Evolutionary conservation across 2,888 invertebrate species (phyloP).

Genomic region (Noctua pronuba): DNA sequence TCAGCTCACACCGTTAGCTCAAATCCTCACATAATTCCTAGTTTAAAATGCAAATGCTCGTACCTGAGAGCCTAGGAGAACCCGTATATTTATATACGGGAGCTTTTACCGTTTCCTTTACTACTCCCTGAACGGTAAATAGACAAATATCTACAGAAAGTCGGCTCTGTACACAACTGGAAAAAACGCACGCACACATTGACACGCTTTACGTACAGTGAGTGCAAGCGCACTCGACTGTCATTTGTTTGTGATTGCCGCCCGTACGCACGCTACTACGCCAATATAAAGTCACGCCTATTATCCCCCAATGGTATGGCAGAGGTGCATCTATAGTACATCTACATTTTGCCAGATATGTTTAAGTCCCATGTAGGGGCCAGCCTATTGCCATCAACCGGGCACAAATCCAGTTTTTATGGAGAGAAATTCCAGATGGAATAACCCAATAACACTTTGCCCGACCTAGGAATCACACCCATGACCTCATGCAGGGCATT

Average conservation of each 20-base stretch:
- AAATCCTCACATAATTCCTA: slow-evolving; percentile 15
- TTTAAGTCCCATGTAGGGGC: neutral
- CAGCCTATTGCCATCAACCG: neutral
- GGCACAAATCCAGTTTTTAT: neutral
- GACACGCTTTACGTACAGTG: neutral
- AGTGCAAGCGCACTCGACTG: neutral
- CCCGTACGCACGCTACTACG: neutral
- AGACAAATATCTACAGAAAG: slow-evolving; percentile 11
- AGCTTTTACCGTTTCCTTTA: slow-evolving; percentile 43
- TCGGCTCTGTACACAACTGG: no score
- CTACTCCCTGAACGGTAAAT: neutral
- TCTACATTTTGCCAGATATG: no score
- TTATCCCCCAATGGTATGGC: no score
- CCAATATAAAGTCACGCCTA: neutral
- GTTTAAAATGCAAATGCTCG: slow-evolving; percentile 43
- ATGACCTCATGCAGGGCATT: neutral
- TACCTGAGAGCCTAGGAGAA: slow-evolving; percentile 21
- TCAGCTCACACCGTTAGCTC: neutral
- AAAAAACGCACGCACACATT: neutral
- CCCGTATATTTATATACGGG: slow-evolving; percentile 35
- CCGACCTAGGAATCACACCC: neutral
- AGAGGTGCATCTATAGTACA: no score
- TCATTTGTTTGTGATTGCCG: neutral
- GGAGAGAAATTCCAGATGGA: neutral
- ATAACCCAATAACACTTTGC: neutral